Evolutionary conservation across 2,113 vertebrate species (phyloP).

Genomic region (Proteles cristata): DNA sequence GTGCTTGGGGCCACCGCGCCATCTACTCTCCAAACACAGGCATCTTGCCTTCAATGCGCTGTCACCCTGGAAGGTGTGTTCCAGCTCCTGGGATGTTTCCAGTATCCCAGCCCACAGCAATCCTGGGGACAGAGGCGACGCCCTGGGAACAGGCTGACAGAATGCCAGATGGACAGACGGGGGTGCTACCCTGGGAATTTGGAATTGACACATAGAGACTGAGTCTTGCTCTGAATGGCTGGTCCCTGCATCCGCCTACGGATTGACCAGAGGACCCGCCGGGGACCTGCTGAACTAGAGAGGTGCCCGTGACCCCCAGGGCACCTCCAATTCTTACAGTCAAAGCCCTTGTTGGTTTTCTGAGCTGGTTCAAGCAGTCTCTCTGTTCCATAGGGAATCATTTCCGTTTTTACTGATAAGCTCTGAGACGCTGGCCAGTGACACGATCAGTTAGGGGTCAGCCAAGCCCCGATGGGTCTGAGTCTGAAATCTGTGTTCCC

Average conservation of each 20-base stretch:
- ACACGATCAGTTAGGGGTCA: not conserved
- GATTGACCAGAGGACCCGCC: not conserved
- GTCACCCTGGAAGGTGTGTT: not conserved
- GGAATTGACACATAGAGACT: rapidly evolving
- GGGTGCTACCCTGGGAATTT: not conserved
- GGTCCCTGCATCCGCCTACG: rapidly evolving
- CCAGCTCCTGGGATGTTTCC: not conserved
- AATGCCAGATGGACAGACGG: not conserved
- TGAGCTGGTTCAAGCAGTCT: not conserved
- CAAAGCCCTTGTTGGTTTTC: too few relatives aligned
- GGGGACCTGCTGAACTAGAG: not conserved
- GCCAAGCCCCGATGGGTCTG: not conserved
- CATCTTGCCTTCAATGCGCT: rapidly evolving
- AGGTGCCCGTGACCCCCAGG: rapidly evolving
- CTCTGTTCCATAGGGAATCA: not conserved
- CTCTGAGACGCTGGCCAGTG: not conserved
- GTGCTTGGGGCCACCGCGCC: not conserved
- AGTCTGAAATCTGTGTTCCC: not conserved
- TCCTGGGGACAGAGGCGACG: not conserved
- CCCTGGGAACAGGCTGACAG: not conserved
- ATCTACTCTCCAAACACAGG: not conserved
- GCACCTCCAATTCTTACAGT: rapidly evolving
- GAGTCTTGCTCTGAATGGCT: not conserved
- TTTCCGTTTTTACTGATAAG: not conserved
- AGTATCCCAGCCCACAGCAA: not conserved